Base-by-base conservation (phyloP, 2,113 vertebrate genomes). In the Psittacula cyanocephala region DNA sequence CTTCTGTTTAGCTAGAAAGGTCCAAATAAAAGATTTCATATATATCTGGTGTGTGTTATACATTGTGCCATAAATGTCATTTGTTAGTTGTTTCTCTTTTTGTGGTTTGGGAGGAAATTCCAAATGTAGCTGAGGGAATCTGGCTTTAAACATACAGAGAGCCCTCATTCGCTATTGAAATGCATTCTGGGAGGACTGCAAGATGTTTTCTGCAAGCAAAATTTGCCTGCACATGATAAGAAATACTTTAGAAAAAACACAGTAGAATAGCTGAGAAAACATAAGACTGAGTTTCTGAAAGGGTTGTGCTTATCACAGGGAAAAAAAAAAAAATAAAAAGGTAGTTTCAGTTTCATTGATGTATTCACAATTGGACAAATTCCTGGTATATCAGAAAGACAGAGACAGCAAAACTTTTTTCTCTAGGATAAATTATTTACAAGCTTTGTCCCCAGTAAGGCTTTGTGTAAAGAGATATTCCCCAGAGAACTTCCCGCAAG, bases 91-190 rank as follows among this genome's bases (percentile, higher is more conserved):
- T 97, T 97, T 95, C 96, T 96, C 93, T 97, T 97, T 95, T 97
- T 97, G 96, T 96, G 96, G 96, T 97, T 97, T 97, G 88, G 82
- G 93, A 97, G 95, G 96, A 96, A 97, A 97, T 97, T 96, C 95
- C 95, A 97, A 91, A 74, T 97, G 93, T 96, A 96, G 91, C 94
- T 95, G 87, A 92, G 94, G 81, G 91, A 97, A 95, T 97, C 93
- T 96, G 96, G 84, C 84, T 96, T 95, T 95, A 94, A 95, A 94
- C 89, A 93, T 84, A 95, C 86, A 94, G 95, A 95, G 86, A 92
- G 33, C 44, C 57, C 69, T 95, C 93, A 92, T 95, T 97, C 89
- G 89, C 44, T 52, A 28, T 41, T 87, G 94, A 95, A 97, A 95
- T 94, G 95, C 78, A 96, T 96, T 95, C 93, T 96, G 94, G 94